phyloP scores from a whole-genome alignment of 2,113 vertebrate genomes.

The Sitta europaea region DNA sequence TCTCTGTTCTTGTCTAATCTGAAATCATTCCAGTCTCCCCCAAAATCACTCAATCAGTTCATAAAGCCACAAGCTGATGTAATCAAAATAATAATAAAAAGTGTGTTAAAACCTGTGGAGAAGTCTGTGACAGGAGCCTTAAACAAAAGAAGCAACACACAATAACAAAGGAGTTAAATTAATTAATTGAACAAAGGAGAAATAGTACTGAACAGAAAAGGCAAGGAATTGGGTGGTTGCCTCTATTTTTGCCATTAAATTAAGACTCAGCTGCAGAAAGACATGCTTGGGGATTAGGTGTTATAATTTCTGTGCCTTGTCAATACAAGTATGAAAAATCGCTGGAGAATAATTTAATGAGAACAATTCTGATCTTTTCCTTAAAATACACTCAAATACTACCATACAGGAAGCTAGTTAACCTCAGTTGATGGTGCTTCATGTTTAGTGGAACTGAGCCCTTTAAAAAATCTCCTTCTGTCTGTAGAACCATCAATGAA shows the following conservation, averaged over 20 bases:
- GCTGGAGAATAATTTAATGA: not conserved
- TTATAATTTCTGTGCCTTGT: not conserved
- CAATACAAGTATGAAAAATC: not conserved
- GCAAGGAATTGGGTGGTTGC: not conserved
- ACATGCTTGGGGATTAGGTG: fast-evolving
- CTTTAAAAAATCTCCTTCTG: not conserved
- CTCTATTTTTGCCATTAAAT: not conserved
- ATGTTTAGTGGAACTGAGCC: not conserved
- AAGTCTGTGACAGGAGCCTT: not conserved
- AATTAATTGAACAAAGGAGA: not conserved
- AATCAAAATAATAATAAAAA: not conserved
- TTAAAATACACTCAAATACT: not conserved
- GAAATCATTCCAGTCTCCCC: not conserved
- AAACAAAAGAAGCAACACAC: not conserved
- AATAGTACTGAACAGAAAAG: not conserved
- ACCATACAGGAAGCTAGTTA: not conserved
- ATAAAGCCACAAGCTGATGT: not conserved
- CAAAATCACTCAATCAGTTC: not conserved
- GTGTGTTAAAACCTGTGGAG: not conserved
- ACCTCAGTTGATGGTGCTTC: not conserved
- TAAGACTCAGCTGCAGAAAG: not conserved
- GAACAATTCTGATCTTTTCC: not conserved
- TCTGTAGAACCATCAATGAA: not conserved
- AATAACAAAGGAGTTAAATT: not conserved
- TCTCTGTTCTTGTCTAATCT: not conserved